These are phyloP conservation scores for Rhynchonema sp. DNA, from an alignment of 2,888 invertebrate genomes.

Conservation along the genomic window DNA sequence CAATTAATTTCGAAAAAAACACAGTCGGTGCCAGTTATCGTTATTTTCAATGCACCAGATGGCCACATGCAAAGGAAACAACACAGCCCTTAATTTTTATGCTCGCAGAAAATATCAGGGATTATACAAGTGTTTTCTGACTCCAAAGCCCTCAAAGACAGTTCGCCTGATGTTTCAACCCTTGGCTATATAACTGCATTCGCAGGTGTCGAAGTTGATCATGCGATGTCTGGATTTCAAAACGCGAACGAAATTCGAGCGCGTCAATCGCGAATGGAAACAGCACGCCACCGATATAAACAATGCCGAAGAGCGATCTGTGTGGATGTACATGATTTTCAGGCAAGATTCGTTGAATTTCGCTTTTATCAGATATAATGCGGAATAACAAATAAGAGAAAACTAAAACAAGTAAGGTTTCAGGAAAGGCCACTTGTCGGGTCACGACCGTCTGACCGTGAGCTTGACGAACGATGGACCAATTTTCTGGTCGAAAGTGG, in stretches of 20 bases:
- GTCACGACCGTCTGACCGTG: constrained; percentile 24
- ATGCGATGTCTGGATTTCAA: neutral
- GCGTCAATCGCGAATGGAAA: neutral
- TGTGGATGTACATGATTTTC: constrained; percentile 28
- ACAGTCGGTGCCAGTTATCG: too few relatives aligned
- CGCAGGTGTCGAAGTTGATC: neutral
- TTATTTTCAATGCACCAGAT: too few relatives aligned
- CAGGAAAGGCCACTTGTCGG: constrained; percentile 7
- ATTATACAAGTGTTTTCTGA: too few relatives aligned
- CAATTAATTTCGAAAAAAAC: too few relatives aligned
- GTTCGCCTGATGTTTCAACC: too few relatives aligned
- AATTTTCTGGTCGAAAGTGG: constrained; percentile 26
- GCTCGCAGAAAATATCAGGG: too few relatives aligned
- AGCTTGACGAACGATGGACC: constrained; percentile 25
- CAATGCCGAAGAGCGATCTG: constrained; percentile 10
- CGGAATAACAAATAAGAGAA: neutral
- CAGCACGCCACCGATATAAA: neutral
- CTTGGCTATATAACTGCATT: too few relatives aligned
- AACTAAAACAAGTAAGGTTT: neutral
- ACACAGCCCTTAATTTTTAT: too few relatives aligned
- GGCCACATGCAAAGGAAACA: too few relatives aligned
- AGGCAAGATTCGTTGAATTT: too few relatives aligned
- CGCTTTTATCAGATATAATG: neutral
- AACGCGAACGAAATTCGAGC: neutral
- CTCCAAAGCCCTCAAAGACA: too few relatives aligned